These are phyloP conservation scores for Thelaira solivaga DNA, from an alignment of 2,888 invertebrate genomes.

Conservation along the genomic window DNA sequence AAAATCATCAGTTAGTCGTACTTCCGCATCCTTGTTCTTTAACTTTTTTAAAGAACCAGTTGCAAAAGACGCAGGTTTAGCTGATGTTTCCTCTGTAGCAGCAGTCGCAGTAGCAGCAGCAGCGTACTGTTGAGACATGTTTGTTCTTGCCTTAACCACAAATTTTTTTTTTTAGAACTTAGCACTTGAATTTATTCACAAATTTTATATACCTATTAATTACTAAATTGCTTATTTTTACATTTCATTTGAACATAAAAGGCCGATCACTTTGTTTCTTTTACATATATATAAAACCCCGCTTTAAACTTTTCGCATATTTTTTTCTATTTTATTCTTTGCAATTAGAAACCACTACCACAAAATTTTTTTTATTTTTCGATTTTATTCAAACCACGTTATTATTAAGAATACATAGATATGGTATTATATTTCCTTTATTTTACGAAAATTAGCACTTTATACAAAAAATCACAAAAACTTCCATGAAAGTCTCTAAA, in stretches of 20 bases:
- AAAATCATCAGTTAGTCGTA: constrained; percentile 42
- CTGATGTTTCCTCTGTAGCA: neutral
- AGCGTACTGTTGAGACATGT: constrained; percentile 54
- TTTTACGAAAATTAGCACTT: too few species aligned
- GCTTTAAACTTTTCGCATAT: constrained; percentile 18
- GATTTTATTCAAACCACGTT: neutral
- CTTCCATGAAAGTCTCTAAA: constrained; percentile 17
- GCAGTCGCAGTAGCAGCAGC: neutral
- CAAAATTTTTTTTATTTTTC: neutral
- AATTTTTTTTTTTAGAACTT: neutral
- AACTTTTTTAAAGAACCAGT: constrained; percentile 43
- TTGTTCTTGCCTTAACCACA: neutral
- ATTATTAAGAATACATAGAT: neutral
- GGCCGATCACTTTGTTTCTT: constrained; percentile 21
- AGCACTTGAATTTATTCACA: neutral
- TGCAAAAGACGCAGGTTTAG: neutral
- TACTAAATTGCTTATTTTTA: constrained; percentile 8
- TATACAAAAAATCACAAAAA: constrained; percentile 21
- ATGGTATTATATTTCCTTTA: too few species aligned
- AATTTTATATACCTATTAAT: constrained; percentile 19
- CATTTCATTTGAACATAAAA: neutral
- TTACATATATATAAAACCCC: constrained; percentile 20
- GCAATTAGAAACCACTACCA: neutral
- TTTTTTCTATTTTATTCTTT: constrained; percentile 27
- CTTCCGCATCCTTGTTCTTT: constrained; percentile 31